A percentile compares a stretch with the other conserved stretches of the same genome.
Conservation (phyloP, 2,113 vertebrate genomes). For the Pycnonotus jocosus region DNA sequence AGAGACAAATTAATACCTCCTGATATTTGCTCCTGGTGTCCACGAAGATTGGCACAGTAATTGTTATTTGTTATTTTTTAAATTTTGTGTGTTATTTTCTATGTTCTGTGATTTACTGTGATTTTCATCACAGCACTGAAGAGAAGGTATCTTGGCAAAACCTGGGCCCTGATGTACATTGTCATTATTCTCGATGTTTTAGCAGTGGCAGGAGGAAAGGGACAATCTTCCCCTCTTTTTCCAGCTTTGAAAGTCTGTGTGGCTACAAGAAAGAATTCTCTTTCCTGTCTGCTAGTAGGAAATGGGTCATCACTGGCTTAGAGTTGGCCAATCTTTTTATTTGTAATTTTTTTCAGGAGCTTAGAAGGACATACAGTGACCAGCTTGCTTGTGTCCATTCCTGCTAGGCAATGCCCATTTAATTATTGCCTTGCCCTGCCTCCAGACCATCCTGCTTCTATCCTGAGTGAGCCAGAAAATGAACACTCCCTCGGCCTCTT, state of each 20-base stretch:
- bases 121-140: not conserved
- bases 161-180: not conserved
- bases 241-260: not conserved
- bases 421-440: not conserved
- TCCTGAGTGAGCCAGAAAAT: not conserved
- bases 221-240: fast-evolving
- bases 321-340: not conserved
- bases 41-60: not conserved
- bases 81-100: not conserved
- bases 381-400: not conserved
- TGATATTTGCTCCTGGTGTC: not conserved
- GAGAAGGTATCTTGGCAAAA: not conserved
- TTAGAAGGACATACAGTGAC: not conserved
- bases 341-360: not conserved
- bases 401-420: not conserved
- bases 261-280: not conserved
- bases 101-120: not conserved
- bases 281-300: not conserved
- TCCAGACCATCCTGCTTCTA: not conserved
- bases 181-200: not conserved
- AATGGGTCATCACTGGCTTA: not conserved
- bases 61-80: not conserved
- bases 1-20: not conserved
- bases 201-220: not conserved
- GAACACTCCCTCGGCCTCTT: not conserved